Evolutionary conservation across 2,888 invertebrate species (phyloP), one percentile per base, ranked within the genome.

Genomic region (Ernsta delagoae): DNA sequence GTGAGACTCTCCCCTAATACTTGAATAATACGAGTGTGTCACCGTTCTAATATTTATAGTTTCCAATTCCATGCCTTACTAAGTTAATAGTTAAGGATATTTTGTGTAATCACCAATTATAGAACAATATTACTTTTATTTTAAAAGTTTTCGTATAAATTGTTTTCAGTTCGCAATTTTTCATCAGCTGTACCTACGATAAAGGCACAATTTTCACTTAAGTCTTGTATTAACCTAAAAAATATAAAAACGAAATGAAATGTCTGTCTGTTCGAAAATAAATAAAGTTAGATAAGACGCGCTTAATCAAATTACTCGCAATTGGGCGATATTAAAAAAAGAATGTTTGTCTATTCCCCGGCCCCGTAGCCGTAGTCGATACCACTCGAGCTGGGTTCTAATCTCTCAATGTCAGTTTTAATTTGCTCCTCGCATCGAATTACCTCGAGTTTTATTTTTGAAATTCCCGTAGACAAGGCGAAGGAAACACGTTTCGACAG

Each of bases 331-430:
- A 77, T 77, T 77, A 36, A 43, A 78, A 80, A 78, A 76, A 75
- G 61, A 73, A 75, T 78, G 77, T 78, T 78, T 79, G 75, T 82
- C 77, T 80, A 79, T 81, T 77, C 75, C 79, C 74, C n/a, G n/a
- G n/a, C n/a, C n/a, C 24, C 24, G 24, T 24, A 24, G 24, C 76
- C 76, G 74, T 74, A 79, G 78, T 79, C 82, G 77, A 84, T 83
- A 87, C 83, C 83, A 85, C 83, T 83, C 83, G 79, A 84, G 83
- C 81, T 79, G 71, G 76, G 77, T 86, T 89, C 88, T 92, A 92
- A 93, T 93, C 89, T 91, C 89, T 93, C 92, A 92, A 88, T 89
- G 92, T 93, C 92, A 86, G 88, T 85, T 86, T 90, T 92, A 92
- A 93, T 93, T 93, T 93, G 87, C 83, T 82, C 80, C 83, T 78